A percentile compares a stretch with the other conserved stretches of the same genome.
Conservation (phyloP, 1,140 invertebrate species). For the Dreissena rostriformis region DNA sequence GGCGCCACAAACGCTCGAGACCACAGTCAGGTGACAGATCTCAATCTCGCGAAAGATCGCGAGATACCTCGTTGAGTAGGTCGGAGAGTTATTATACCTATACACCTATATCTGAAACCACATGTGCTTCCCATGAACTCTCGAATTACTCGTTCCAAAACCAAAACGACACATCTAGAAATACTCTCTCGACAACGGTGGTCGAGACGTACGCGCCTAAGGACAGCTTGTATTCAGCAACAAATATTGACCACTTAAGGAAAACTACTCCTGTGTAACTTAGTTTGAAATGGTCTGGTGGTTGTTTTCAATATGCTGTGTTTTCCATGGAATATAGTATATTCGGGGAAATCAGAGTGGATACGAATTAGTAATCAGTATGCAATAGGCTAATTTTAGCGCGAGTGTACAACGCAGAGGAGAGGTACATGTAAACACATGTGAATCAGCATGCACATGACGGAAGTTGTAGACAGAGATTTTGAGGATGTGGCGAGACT, state of each 20-base stretch:
- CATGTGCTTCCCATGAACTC: slow-evolving; percentile 75
- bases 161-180: slow-evolving; percentile 74
- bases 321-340: too few relatives aligned
- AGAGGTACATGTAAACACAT: too few relatives aligned
- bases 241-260: slow-evolving; percentile 69
- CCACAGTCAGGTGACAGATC: slow-evolving; percentile 72
- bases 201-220: slow-evolving; percentile 75
- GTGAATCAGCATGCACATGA: too few relatives aligned
- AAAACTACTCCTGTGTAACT: slow-evolving; percentile 72
- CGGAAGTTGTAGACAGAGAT: too few relatives aligned
- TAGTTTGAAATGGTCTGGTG: not conserved
- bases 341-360: too few relatives aligned
- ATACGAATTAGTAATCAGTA: too few relatives aligned
- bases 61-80: slow-evolving; percentile 76
- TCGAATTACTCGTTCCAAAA: slow-evolving; percentile 79
- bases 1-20: slow-evolving; percentile 65
- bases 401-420: too few relatives aligned
- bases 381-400: too few relatives aligned
- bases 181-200: slow-evolving; percentile 77
- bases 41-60: slow-evolving; percentile 74
- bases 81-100: slow-evolving; percentile 80
- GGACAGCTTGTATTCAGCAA: slow-evolving; percentile 48
- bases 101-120: slow-evolving; percentile 78
- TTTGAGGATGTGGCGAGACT: too few relatives aligned
- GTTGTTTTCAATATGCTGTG: too few relatives aligned